A percentile compares a stretch with the other conserved stretches of the same genome.
Conservation (phyloP, 37 sponge, comb jelly and placozoan genomes). For the Halisarca cf. caerulea region DNA sequence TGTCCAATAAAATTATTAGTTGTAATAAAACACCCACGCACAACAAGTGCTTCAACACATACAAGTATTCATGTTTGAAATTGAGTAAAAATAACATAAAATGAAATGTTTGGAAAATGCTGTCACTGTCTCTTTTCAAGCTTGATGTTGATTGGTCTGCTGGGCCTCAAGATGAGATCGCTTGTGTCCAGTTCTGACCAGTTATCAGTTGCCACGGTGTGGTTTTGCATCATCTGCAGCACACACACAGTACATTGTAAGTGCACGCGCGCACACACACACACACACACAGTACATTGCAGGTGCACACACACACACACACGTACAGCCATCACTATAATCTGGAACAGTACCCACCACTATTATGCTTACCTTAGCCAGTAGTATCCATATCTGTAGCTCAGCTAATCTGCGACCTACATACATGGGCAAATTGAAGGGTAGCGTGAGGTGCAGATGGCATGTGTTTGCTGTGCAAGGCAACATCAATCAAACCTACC, state of each 20-base stretch:
- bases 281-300: too few relatives aligned
- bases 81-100: too few relatives aligned
- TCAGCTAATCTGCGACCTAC: conserved; percentile 13
- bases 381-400: conserved; percentile 12
- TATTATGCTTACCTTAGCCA: neutral
- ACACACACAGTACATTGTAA: too few relatives aligned
- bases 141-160: conserved; percentile 15
- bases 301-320: too few relatives aligned
- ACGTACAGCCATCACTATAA: too few relatives aligned
- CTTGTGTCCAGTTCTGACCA: neutral
- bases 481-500: conserved; percentile 36
- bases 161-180: conserved; percentile 1
- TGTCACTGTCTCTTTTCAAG: neutral
- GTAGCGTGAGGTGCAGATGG: neutral
- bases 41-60: too few relatives aligned
- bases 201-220: neutral
- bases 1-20: too few relatives aligned
- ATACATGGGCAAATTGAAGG: neutral
- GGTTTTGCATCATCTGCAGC: conserved; percentile 10
- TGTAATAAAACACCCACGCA: too few relatives aligned
- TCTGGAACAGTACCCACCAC: too few relatives aligned
- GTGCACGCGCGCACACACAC: too few relatives aligned
- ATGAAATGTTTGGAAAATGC: too few relatives aligned
- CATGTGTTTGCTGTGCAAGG: neutral
- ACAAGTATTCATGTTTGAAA: too few relatives aligned